Conservation (phyloP, 1,140 invertebrate genomes). For the Anastrepha ludens region DNA sequence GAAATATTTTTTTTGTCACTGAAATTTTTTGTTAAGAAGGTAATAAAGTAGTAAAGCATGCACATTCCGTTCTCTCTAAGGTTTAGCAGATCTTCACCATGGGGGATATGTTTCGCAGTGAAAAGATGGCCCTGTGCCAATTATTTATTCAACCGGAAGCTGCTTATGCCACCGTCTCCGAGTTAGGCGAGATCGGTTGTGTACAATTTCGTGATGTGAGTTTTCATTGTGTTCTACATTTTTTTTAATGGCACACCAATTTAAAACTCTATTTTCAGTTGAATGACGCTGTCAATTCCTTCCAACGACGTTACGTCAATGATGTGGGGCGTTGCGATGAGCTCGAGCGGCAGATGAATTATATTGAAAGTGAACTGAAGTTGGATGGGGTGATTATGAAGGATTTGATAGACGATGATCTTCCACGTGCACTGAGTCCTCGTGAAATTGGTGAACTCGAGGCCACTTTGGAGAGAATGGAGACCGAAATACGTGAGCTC, state of each 20-base stretch:
- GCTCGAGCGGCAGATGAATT: slow-evolving; percentile 94
- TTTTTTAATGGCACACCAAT: slow-evolving; percentile 88
- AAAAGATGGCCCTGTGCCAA: slow-evolving; percentile 90
- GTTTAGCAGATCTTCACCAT: slow-evolving; percentile 71
- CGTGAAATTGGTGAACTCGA: slow-evolving; percentile 92
- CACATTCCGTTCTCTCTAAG: no score
- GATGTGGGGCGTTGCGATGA: slow-evolving; percentile 95
- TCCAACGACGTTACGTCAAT: slow-evolving; percentile 95
- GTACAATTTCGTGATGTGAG: slow-evolving; percentile 82
- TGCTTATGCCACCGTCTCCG: slow-evolving; percentile 89
- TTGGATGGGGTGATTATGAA: slow-evolving; percentile 89
- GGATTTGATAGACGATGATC: slow-evolving; percentile 90
- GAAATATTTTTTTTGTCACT: no score
- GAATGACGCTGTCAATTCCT: slow-evolving; percentile 94
- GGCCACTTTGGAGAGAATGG: slow-evolving; percentile 94
- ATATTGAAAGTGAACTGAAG: slow-evolving; percentile 94
- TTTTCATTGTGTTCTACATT: slow-evolving; percentile 77
- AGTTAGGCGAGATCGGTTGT: slow-evolving; percentile 90
- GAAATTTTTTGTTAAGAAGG: no score
- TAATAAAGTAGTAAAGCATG: no score
- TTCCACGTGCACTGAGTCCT: slow-evolving; percentile 96
- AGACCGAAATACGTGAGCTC: slow-evolving; percentile 93
- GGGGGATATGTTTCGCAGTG: slow-evolving; percentile 89
- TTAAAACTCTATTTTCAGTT: slow-evolving; percentile 94
- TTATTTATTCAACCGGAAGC: slow-evolving; percentile 93